Percentiles rank a stretch among this genome's conserved stretches.
Evolutionary conservation across 2,888 invertebrate species (phyloP).

Genomic region (Ophion ellenae): DNA sequence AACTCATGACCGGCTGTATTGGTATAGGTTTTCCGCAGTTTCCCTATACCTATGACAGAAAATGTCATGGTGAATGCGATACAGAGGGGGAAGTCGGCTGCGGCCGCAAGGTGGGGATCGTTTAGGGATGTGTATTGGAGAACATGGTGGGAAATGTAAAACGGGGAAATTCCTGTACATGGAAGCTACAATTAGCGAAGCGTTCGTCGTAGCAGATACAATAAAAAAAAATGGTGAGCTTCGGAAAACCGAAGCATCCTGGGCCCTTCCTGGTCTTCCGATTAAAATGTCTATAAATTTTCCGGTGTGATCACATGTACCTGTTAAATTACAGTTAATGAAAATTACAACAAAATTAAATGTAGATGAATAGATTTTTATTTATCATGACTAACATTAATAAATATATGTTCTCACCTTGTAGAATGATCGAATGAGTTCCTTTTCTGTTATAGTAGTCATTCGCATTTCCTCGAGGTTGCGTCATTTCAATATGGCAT

Average conservation of each 20-base stretch:
- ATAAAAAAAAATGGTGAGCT: too few relatives aligned
- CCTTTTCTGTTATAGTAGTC: slow-evolving; percentile 48
- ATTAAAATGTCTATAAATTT: slow-evolving; percentile 9
- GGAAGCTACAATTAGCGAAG: too few relatives aligned
- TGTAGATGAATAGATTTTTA: background rate
- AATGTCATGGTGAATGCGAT: too few relatives aligned
- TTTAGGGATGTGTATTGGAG: too few relatives aligned
- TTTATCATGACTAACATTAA: background rate
- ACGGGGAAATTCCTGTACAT: too few relatives aligned
- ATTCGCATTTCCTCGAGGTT: slow-evolving; percentile 40
- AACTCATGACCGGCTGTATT: too few relatives aligned
- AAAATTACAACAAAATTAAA: background rate
- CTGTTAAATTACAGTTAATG: slow-evolving; percentile 3
- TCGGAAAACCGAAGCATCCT: background rate
- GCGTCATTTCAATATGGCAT: slow-evolving; percentile 46
- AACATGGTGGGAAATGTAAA: too few relatives aligned
- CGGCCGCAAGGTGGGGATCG: too few relatives aligned
- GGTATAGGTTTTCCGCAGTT: too few relatives aligned
- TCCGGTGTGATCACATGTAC: slow-evolving; percentile 35
- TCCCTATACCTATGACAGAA: too few relatives aligned
- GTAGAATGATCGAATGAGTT: slow-evolving; percentile 33
- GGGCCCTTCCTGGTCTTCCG: slow-evolving; percentile 34
- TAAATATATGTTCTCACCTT: slow-evolving; percentile 24
- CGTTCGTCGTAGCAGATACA: too few relatives aligned
- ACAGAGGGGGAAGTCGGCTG: too few relatives aligned